A percentile compares a stretch with the other conserved stretches of the same genome.
Evolutionary conservation across 2,797 vertebrate species (phyloP).

Genomic region (Chromis chromis): DNA sequence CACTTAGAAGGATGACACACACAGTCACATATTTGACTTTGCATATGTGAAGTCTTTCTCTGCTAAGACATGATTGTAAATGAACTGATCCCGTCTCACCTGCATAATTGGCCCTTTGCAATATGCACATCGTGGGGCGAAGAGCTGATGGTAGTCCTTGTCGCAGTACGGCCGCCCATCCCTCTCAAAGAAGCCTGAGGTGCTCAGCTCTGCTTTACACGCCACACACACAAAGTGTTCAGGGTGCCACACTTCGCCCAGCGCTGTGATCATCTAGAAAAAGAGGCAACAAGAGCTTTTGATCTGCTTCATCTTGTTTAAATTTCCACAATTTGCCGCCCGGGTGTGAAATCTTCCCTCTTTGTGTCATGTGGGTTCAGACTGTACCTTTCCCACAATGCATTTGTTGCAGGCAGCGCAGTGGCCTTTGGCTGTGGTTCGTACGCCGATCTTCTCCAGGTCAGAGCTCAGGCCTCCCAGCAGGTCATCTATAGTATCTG

Average conservation of each 20-base stretch:
- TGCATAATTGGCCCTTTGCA: constrained; percentile 83
- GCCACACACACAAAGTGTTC: constrained; percentile 90
- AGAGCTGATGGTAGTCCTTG: constrained; percentile 88
- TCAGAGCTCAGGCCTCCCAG: constrained; percentile 88
- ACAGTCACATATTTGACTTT: background rate
- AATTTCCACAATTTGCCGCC: background rate
- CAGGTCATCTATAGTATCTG: constrained; percentile 86
- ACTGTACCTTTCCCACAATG: constrained; percentile 89
- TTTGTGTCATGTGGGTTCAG: background rate
- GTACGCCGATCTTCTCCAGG: constrained; percentile 91
- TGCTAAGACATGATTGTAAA: background rate
- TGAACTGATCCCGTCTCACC: constrained; percentile 54
- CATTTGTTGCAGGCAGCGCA: constrained; percentile 89
- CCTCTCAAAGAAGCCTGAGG: constrained; percentile 88
- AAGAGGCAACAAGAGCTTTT: background rate
- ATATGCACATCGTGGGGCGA: constrained; percentile 84
- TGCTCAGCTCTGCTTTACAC: constrained; percentile 86
- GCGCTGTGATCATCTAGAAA: constrained; percentile 88
- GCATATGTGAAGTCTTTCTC: background rate
- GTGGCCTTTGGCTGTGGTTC: constrained; percentile 83
- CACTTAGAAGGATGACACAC: background rate
- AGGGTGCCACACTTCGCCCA: constrained; percentile 91
- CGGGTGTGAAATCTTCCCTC: background rate
- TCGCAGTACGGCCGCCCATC: constrained; percentile 87
- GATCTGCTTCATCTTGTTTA: background rate